Evolutionary conservation across 2,797 vertebrate species (phyloP).

Genomic region (Chiroxiphia lanceolata): DNA sequence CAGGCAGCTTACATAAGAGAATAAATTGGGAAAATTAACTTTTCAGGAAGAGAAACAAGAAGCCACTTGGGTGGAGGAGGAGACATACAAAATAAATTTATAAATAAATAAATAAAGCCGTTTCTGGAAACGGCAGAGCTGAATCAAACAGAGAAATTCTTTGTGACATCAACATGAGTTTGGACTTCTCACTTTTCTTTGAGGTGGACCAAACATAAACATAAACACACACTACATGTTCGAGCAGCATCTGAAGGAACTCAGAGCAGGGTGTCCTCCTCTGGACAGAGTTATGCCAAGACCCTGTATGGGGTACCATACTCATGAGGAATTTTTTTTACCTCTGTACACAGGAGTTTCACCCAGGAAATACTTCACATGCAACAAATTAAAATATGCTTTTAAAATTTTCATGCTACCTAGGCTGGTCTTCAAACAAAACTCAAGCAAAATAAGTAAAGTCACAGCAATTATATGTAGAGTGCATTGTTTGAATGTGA

Average conservation of each 20-base stretch:
- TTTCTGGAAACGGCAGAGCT: neutral
- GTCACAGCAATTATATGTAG: neutral
- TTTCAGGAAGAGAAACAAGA: neutral
- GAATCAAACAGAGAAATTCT: neutral
- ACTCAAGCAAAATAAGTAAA: neutral
- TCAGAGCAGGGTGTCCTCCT: neutral
- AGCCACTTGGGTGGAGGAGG: neutral
- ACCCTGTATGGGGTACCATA: accelerated
- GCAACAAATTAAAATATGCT: neutral
- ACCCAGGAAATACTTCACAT: neutral
- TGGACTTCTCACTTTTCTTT: neutral
- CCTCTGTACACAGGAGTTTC: neutral
- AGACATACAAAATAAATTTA: neutral
- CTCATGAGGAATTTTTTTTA: accelerated
- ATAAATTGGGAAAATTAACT: neutral
- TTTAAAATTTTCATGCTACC: neutral
- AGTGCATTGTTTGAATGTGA: neutral
- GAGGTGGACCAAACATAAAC: neutral
- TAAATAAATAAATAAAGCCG: neutral
- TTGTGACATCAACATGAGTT: neutral
- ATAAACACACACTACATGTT: neutral
- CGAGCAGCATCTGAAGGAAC: neutral
- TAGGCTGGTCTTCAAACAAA: neutral
- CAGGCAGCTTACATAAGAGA: neutral
- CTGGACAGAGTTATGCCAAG: accelerated